A percentile compares a stretch with the other conserved stretches of the same genome.
phyloP scores from a whole-genome alignment of 2,888 invertebrate species.

The Zhuqinia jingwanae region DNA sequence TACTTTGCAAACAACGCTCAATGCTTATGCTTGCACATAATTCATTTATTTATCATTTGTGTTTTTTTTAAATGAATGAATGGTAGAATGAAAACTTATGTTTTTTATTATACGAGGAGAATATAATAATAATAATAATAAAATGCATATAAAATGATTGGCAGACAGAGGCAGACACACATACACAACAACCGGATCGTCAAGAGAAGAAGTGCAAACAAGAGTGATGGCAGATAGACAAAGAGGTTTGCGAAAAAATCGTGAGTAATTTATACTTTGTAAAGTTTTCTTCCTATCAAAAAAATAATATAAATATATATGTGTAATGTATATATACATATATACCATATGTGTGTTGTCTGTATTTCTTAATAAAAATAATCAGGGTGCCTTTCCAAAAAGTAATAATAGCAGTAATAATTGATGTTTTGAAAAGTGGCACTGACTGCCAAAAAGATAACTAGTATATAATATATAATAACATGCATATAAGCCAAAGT shows the following conservation, averaged over 20 bases:
- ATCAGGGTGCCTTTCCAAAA: constrained; percentile 43
- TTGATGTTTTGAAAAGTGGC: constrained; percentile 66
- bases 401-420: constrained; percentile 56
- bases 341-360: neutral
- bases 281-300: constrained; percentile 2
- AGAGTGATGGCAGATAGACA: constrained; percentile 70
- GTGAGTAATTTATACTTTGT: constrained; percentile 50
- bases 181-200: constrained; percentile 66
- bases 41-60: constrained; percentile 47
- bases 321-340: no score
- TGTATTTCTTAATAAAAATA: no score
- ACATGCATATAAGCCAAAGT: no score
- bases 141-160: constrained; percentile 61
- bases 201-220: constrained; percentile 65
- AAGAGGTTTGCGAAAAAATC: constrained; percentile 49
- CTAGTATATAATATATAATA: constrained; percentile 13
- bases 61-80: no score
- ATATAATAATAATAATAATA: no score
- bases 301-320: no score
- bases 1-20: neutral
- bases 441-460: constrained; percentile 63
- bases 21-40: constrained; percentile 32
- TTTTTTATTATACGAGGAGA: no score
- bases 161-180: constrained; percentile 61
- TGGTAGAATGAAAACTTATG: constrained; percentile 48